Percentiles rank a stretch among this genome's conserved stretches.
phyloP scores from a whole-genome alignment of 1,140 invertebrate species.

The Hyphantria cunea region DNA sequence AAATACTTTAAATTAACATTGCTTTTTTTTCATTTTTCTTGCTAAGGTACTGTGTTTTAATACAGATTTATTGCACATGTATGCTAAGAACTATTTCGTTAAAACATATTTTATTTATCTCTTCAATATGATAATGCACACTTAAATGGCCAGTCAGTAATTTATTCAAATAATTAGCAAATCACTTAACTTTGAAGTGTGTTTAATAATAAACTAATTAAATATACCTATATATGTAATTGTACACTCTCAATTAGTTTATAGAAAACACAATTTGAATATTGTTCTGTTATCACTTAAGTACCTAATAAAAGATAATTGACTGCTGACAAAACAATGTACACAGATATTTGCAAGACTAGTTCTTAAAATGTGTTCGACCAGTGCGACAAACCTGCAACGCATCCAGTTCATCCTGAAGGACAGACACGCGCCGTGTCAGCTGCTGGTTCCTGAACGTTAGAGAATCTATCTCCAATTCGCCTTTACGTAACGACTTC shows the following conservation, averaged over 20 bases:
- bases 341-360: too few relatives aligned
- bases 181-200: background rate
- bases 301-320: too few relatives aligned
- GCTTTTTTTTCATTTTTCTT: too few relatives aligned
- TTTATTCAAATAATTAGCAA: background rate
- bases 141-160: too few relatives aligned
- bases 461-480: constrained; percentile 96
- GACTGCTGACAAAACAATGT: too few relatives aligned
- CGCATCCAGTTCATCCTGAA: constrained; percentile 94
- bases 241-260: background rate
- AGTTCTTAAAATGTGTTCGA: too few relatives aligned
- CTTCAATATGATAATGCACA: too few relatives aligned
- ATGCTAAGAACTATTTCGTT: too few relatives aligned
- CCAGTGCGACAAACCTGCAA: constrained; percentile 73
- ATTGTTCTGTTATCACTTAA: background rate
- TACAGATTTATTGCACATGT: too few relatives aligned
- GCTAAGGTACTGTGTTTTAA: too few relatives aligned
- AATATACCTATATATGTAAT: background rate
- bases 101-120: too few relatives aligned
- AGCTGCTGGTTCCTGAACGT: constrained; percentile 96
- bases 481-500: constrained; percentile 91
- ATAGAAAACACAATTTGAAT: background rate
- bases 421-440: constrained; percentile 91
- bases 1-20: too few relatives aligned
- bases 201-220: background rate